Conservation (phyloP, 2,888 invertebrate species). For the Augiades crinisus region DNA sequence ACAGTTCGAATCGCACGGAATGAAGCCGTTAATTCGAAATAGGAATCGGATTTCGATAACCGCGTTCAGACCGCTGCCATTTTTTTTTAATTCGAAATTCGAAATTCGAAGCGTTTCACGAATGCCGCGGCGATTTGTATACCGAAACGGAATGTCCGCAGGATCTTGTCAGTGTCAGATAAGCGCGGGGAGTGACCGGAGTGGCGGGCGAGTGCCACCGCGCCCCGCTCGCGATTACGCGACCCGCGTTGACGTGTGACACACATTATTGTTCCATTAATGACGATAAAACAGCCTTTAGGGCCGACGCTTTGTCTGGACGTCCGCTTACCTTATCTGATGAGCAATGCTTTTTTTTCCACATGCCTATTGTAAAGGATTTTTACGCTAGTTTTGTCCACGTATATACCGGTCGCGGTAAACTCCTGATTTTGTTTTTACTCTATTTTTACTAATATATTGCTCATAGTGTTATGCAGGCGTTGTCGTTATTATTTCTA, state of each 20-base stretch:
- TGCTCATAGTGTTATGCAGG: no score
- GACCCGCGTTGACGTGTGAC: slow-evolving; percentile 54
- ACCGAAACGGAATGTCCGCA: neutral
- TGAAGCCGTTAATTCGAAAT: neutral
- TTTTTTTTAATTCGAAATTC: slow-evolving; percentile 14
- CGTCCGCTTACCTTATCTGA: slow-evolving; percentile 32
- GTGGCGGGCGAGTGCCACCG: slow-evolving; percentile 42
- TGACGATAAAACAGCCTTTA: slow-evolving; percentile 56
- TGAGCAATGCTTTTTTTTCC: neutral
- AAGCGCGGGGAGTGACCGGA: slow-evolving; percentile 17
- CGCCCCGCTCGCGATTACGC: slow-evolving; percentile 57
- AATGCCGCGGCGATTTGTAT: slow-evolving; percentile 7
- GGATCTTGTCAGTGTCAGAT: slow-evolving; percentile 16
- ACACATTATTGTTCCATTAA: slow-evolving; percentile 70
- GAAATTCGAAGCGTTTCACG: neutral
- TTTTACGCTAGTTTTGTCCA: no score
- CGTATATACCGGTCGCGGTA: no score
- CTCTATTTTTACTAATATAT: no score
- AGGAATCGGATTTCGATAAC: neutral
- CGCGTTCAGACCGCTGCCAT: slow-evolving; percentile 5
- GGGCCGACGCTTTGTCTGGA: slow-evolving; percentile 56
- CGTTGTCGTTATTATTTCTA: no score
- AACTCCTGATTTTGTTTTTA: no score
- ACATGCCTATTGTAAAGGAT: neutral
- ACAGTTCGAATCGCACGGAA: neutral